Conservation (phyloP, 1,140 invertebrate genomes). For the Heliconius congener region DNA sequence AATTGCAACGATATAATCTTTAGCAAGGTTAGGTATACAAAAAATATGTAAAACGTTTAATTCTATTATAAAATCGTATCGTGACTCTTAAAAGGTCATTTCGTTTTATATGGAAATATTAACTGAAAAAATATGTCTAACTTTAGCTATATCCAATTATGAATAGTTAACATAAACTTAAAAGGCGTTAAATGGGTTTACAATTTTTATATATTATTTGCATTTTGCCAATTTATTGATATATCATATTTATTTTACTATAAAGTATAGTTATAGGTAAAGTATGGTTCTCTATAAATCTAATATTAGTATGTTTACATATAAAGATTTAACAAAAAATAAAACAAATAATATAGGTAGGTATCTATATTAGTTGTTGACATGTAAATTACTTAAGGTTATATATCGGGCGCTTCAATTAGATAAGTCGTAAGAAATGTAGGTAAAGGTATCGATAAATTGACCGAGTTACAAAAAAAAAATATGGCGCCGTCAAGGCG, state of each 20-base stretch:
- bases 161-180: constrained; percentile 22
- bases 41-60: constrained; percentile 40
- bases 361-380: background rate
- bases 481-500: background rate
- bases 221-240: background rate
- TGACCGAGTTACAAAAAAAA: background rate
- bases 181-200: background rate
- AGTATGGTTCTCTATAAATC: background rate
- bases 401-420: constrained; percentile 3
- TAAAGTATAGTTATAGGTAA: background rate
- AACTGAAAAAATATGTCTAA: constrained; percentile 23
- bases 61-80: constrained; percentile 37
- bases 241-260: background rate
- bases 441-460: background rate
- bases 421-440: background rate
- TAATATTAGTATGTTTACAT: background rate
- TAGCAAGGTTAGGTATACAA: constrained; percentile 41
- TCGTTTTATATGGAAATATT: constrained; percentile 23
- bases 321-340: background rate
- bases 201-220: background rate
- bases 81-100: constrained; percentile 44
- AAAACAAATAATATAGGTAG: too few species aligned
- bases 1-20: constrained; percentile 38
- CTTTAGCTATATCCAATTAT: constrained; percentile 23
- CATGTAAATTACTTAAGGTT: too few species aligned